Base-by-base conservation (phyloP, 2,888 invertebrate species). In the Nowickia ferox region DNA sequence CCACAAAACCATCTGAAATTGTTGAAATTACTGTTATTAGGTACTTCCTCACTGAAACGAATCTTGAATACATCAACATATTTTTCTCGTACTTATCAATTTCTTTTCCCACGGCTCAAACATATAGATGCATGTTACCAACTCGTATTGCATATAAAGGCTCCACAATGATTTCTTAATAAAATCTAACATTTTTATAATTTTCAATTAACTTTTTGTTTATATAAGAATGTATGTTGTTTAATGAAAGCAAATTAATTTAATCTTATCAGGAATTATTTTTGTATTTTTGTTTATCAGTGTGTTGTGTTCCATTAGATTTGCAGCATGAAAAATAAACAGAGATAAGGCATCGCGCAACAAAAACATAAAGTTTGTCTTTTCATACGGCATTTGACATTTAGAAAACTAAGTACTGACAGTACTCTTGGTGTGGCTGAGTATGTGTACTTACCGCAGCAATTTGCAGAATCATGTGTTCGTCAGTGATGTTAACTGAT, bases 71-170 rank as follows among this genome's bases (percentile, higher is more conserved):
- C n/a, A n/a, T n/a, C n/a, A n/a, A n/a, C n/a, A n/a, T n/a, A n/a
- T n/a, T n/a, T n/a, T n/a, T n/a, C 40, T 19, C 89, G 83, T 90
- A 93, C 93, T 93, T 72, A 93, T 93, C 51, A 93, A 89, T 68
- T 92, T 93, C 87, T 92, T 92, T 86, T 93, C 94, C 93, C 93
- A 93, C 2, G 93, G 93, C 88, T 93, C 94, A 88, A 93, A 93
- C 93, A 93, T 93, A 80, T 93, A 93, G 9, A 93, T 89, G 82
- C 93, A 92, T 9, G 93, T 93, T n/a, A 92, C 89, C 86, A 93
- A 89, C 86, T 93, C 93, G 86, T 93, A 94, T 86, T 93, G 92
- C 48, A 92, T 90, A 79, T 93, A 93, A 17, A 92, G 89, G 80
- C 91, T 89, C 9, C 89, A 69, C 2, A 89, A 87, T 38, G 88